Evolutionary conservation across 2,888 invertebrate species (phyloP), one percentile per base, ranked within the genome.

Genomic region (Stenodema calcarata): DNA sequence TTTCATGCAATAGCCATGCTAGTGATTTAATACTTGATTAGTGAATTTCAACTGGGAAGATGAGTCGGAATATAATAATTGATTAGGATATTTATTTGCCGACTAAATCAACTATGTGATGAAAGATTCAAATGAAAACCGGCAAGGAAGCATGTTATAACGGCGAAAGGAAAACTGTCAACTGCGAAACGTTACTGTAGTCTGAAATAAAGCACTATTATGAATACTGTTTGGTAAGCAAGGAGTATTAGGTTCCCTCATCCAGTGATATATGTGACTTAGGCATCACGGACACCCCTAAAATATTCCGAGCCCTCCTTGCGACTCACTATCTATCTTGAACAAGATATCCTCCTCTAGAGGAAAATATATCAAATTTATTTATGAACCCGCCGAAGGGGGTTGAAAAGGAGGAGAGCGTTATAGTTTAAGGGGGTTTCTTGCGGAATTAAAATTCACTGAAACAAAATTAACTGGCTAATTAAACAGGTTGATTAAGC

Each of bases 401-500:
- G 42, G n/a, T 28, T 11, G 35, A 75, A 41, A 42, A 4, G 27
- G 44, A 44, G 42, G 12, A 11, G 44, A 27, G 27, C 16, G 42
- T 78, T 27, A 12, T 44, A 78, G 44, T 23, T 41, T 12, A 14
- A 44, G 44, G 78, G 44, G 11, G 78, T 23, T 42, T 14, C 14
- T 78, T 27, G 18, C 23, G 42, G 41, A 78, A 78, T 78, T 78
- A 78, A 78, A 78, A 78, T 78, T 78, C 44, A 78, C 78, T 78
- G n/a, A 42, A 42, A 78, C 78, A 18, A 78, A 27, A 78, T 78
- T 78, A 78, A 78, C 78, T 14, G 42, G 44, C 78, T 78, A 78
- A 78, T 78, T 78, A 78, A 78, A 44, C 78, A 42, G 78, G 41
- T 75, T 78, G 78, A 78, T 78, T 78, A 78, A 78, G 78, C 78